Evolutionary conservation across 2,888 invertebrate species (phyloP), one percentile per base, ranked within the genome.

Genomic region (Microctonus hyperodae): DNA sequence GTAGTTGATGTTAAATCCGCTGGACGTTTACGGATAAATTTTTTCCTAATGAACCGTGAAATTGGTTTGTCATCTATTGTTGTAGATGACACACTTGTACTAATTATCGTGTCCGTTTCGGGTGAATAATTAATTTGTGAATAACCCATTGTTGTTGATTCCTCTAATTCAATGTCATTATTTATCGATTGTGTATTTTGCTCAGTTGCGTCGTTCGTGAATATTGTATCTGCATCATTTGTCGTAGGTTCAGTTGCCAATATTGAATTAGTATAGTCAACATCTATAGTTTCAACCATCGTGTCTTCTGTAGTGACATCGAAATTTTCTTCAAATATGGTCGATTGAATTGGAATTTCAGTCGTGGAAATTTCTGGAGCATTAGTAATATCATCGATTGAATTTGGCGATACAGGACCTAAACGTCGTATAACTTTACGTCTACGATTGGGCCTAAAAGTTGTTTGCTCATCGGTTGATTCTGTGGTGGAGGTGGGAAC

Each of bases 381-480:
- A 13, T 51, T 11, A 23, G 2, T 25, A 5, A 1, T 10, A 5
- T 20, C 20, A 33, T 28, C n/a, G 1, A 31, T 9, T 1, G 55
- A 9, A 6, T 68, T 68, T 5, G 28, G 13, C 4, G 60, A 28
- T 48, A 71, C 61, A 0, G 78, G 77, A 33, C 81, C 75, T 31
- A 82, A 57, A 9, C 81, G 77, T 69, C 76, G 76, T 20, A 81
- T 68, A 31, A 82, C 69, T 71, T 80, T 82, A 22, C 78, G 76
- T 58, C 75, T 75, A 23, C 78, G 75, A 33, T 51, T 50, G 7
- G 13, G 58, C 9, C 10, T 67, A 1, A 59, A 13, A n/a, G 2
- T 25, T 4, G 23, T 35, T 6, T 11, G 22, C 7, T 50, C 20
- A 31, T 31, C 33, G 9, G 71, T 37, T 20, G 57, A 37, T 2